Evolutionary conservation across 2,113 vertebrate genomes (phyloP).

Genomic region (Micronycteris hirsuta): DNA sequence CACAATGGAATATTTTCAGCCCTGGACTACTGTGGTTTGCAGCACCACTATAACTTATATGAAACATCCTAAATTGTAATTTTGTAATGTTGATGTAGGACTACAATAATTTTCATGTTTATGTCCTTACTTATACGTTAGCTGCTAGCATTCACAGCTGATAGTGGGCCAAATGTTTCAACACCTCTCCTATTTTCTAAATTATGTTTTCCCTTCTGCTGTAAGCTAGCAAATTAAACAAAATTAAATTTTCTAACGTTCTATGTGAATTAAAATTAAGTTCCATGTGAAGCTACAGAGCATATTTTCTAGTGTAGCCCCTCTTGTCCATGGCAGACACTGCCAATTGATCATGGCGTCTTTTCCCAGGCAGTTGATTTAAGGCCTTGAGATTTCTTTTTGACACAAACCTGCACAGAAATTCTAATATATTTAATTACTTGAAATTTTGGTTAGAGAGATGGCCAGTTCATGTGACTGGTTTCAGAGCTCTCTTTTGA

Average conservation of each 20-base stretch:
- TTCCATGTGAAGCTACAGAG: not conserved
- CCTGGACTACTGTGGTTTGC: not conserved
- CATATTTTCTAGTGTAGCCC: not conserved
- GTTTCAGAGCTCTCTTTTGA: not conserved
- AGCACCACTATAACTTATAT: not conserved
- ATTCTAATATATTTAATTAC: not conserved
- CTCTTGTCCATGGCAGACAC: not conserved
- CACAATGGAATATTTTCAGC: not conserved
- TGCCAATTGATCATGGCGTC: not conserved
- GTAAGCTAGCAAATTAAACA: not conserved
- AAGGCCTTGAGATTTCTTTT: not conserved
- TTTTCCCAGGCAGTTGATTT: not conserved
- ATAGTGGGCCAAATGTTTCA: not conserved
- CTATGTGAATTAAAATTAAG: not conserved
- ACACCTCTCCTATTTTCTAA: not conserved
- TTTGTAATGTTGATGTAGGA: not conserved
- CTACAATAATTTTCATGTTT: not conserved
- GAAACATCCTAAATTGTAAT: not conserved
- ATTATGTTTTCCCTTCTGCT: not conserved
- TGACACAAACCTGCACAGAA: not conserved
- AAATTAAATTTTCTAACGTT: not conserved
- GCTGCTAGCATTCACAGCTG: not conserved
- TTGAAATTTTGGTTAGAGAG: not conserved
- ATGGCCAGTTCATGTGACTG: not conserved
- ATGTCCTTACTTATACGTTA: not conserved